A percentile compares a stretch with the other conserved stretches of the same genome.
phyloP scores from a whole-genome alignment of 2,113 vertebrate genomes.

The Agelaius phoeniceus region DNA sequence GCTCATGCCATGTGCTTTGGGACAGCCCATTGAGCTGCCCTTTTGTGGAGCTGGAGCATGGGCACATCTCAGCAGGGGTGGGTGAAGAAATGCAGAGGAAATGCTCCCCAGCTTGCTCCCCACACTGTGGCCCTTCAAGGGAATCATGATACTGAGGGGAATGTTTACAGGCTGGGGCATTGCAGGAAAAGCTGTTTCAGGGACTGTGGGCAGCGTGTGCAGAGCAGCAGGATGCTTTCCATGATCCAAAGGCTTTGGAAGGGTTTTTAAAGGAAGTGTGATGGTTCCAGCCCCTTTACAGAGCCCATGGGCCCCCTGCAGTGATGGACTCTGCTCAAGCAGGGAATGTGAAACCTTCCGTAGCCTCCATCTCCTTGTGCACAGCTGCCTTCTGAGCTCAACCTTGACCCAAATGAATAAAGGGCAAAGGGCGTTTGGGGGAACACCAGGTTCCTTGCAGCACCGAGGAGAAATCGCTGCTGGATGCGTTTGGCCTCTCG shows the following conservation, averaged over 20 bases:
- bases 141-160: fast-evolving
- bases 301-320: fast-evolving
- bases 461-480: fast-evolving
- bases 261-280: not conserved
- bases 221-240: not conserved
- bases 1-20: not conserved
- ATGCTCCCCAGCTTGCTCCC: not conserved
- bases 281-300: not conserved
- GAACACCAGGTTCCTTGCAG: not conserved
- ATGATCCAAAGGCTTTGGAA: not conserved
- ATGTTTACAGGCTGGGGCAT: not conserved
- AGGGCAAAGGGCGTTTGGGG: not conserved
- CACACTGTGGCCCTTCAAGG: not conserved
- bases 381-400: not conserved
- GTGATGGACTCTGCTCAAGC: not conserved
- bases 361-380: not conserved
- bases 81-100: not conserved
- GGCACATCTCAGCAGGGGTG: fast-evolving
- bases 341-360: not conserved
- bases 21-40: fast-evolving
- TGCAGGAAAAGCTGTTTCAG: not conserved
- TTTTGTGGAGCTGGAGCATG: fast-evolving
- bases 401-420: not conserved
- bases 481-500: not conserved
- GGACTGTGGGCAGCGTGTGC: not conserved